phyloP scores from a whole-genome alignment of 2,797 vertebrate species.

The Eidolon dupreanum region DNA sequence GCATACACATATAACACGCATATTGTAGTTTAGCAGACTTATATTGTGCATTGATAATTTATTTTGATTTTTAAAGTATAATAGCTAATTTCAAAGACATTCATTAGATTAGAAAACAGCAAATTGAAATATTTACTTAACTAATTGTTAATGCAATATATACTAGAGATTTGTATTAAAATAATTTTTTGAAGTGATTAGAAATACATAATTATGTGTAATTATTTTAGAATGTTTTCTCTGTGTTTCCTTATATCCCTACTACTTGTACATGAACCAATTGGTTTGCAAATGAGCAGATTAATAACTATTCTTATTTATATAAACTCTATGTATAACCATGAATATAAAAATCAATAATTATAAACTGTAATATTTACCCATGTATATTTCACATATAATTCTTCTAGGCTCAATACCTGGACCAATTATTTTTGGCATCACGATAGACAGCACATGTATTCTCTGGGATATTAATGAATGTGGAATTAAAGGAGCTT shows the following conservation, averaged over 20 bases:
- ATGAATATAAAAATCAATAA: neutral
- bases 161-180: conserved; percentile 1
- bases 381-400: neutral
- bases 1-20: neutral
- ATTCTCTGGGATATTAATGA: conserved; percentile 85
- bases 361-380: neutral
- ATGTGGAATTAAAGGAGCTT: conserved; percentile 85
- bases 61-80: neutral
- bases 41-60: neutral
- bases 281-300: conserved; percentile 5
- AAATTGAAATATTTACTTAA: conserved; percentile 32
- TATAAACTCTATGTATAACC: neutral
- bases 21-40: neutral
- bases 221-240: conserved; percentile 9
- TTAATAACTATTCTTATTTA: neutral
- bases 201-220: neutral
- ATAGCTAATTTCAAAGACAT: conserved; percentile 25
- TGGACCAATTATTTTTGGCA: conserved; percentile 88
- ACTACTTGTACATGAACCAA: neutral
- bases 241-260: neutral
- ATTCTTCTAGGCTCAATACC: conserved; percentile 86
- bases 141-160: neutral
- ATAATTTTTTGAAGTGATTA: neutral
- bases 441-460: conserved; percentile 86
- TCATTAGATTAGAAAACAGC: conserved; percentile 1